phyloP scores from a whole-genome alignment of 2,797 vertebrate genomes.

The Ispidina picta region DNA sequence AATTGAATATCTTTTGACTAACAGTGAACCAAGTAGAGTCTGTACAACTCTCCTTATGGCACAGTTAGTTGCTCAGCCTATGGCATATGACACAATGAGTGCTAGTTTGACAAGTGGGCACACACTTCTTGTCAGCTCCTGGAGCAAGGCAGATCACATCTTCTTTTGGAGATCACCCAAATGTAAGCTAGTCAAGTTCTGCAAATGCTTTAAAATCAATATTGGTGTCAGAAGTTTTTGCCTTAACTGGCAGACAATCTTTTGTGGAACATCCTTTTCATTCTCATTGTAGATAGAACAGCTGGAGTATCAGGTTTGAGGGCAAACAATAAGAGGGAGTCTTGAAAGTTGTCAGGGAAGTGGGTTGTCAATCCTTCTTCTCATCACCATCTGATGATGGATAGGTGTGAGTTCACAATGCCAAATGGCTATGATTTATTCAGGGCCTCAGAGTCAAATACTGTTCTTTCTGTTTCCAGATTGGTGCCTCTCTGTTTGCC shows the following conservation, averaged over 20 bases:
- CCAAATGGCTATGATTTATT: not conserved
- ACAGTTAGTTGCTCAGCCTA: not conserved
- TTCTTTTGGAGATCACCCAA: not conserved
- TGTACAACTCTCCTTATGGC: not conserved
- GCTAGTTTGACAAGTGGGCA: not conserved
- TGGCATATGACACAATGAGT: not conserved
- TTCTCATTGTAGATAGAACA: not conserved
- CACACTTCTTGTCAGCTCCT: not conserved
- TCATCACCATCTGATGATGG: not conserved
- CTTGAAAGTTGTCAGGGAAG: not conserved
- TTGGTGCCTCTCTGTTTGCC: conserved; percentile 94
- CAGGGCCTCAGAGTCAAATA: not conserved
- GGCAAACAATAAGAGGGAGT: not conserved
- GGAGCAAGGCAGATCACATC: not conserved
- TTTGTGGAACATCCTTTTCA: not conserved
- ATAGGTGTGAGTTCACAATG: not conserved
- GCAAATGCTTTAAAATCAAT: not conserved
- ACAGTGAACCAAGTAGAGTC: not conserved
- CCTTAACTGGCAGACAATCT: not conserved
- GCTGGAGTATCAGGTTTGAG: not conserved
- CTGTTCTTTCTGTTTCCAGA: conserved; percentile 76
- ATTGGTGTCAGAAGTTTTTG: not conserved
- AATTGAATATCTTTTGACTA: not conserved
- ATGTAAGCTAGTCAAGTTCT: not conserved
- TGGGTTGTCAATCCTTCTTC: not conserved